Conservation (phyloP, 2,113 vertebrate species). For the Syrrhaptes paradoxus region DNA sequence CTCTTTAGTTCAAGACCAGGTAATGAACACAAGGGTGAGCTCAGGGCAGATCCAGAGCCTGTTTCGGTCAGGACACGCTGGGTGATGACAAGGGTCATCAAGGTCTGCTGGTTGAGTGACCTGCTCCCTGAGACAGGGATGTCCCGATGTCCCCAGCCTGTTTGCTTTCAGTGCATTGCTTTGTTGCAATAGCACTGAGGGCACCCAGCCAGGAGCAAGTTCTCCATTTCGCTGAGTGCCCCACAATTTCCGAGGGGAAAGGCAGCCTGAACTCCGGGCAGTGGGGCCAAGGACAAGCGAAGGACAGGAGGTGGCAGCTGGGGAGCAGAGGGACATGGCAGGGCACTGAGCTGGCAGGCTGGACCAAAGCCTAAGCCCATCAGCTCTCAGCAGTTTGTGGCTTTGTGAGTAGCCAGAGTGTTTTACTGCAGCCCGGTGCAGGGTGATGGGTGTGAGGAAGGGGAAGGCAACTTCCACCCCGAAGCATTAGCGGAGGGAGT, state of each 20-base stretch:
- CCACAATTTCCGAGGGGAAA: background rate
- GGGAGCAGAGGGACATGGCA: background rate
- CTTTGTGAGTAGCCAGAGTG: background rate
- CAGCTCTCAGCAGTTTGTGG: background rate
- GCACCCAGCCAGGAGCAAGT: background rate
- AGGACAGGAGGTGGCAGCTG: background rate
- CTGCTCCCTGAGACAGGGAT: background rate
- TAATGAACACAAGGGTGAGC: background rate
- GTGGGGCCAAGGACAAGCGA: background rate
- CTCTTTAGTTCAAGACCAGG: background rate
- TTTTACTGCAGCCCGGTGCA: background rate
- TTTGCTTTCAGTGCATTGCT: background rate
- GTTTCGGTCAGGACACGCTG: background rate
- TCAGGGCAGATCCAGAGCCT: background rate
- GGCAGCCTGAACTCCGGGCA: fast-evolving
- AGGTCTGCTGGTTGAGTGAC: background rate
- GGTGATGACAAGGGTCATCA: background rate
- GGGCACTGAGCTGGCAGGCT: background rate
- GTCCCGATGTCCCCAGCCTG: background rate
- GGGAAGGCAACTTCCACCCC: background rate
- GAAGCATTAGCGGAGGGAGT: background rate
- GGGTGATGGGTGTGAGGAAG: background rate
- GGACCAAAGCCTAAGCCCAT: background rate
- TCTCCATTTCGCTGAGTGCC: background rate
- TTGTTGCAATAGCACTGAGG: background rate